These are phyloP conservation scores for Temnothorax ravouxi DNA, from an alignment of 2,888 invertebrate species.

Conservation along the genomic window DNA sequence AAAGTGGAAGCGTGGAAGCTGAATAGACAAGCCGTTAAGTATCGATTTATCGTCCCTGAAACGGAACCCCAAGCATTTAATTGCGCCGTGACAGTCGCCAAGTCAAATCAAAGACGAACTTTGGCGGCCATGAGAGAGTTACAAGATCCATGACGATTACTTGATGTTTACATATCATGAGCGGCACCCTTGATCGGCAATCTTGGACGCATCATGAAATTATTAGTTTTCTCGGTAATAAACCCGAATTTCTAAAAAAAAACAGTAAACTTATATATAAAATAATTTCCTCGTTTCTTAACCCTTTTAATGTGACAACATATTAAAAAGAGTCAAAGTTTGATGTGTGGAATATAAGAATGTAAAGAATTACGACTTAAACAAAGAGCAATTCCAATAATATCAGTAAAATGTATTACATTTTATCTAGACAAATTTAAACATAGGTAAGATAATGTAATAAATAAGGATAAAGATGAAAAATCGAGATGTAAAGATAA, in stretches of 20 bases:
- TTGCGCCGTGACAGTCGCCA: conserved; percentile 49
- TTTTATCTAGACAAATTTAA: neutral
- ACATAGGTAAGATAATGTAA: neutral
- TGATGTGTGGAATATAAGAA: neutral
- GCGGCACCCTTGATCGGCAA: neutral
- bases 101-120: conserved; percentile 56
- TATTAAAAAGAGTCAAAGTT: neutral
- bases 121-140: conserved; percentile 37
- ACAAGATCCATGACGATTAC: conserved; percentile 24
- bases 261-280: neutral
- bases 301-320: neutral
- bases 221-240: conserved; percentile 5
- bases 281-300: conserved; percentile 4
- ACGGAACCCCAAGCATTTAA: conserved; percentile 55
- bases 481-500: neutral
- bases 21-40: conserved; percentile 52
- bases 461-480: neutral
- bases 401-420: neutral
- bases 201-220: neutral
- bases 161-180: conserved; percentile 38
- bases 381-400: neutral
- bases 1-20: too few species aligned
- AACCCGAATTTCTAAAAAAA: neutral
- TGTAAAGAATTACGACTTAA: neutral
- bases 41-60: conserved; percentile 61